phyloP scores from a whole-genome alignment of 2,797 vertebrate species.

The Parauchenoglanis punctatus region DNA sequence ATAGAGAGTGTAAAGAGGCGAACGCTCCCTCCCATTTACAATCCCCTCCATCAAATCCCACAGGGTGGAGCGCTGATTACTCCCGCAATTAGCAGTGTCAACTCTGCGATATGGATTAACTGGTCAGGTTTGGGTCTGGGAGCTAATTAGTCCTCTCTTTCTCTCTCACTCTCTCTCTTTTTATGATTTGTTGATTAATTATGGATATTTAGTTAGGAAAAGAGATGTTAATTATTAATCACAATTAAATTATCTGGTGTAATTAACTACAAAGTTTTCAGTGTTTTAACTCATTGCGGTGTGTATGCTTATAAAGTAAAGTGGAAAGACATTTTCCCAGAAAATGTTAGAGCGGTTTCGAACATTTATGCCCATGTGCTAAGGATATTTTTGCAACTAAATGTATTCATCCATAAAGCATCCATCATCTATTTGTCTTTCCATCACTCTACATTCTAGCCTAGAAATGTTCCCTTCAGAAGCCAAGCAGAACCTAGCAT shows the following conservation, averaged over 20 bases:
- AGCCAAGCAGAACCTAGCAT: slow-evolving; percentile 2
- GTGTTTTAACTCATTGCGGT: slow-evolving; percentile 49
- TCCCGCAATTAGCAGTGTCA: slow-evolving; percentile 95
- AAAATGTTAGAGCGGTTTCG: not conserved
- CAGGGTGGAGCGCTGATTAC: slow-evolving; percentile 94
- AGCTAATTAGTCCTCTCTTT: slow-evolving; percentile 93
- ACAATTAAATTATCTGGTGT: slow-evolving; percentile 94
- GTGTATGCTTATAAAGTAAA: slow-evolving; percentile 52
- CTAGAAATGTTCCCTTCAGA: not conserved
- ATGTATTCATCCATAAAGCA: not conserved
- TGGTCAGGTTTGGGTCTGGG: slow-evolving; percentile 97
- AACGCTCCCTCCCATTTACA: slow-evolving; percentile 79
- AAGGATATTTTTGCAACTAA: not conserved
- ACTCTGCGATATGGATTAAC: slow-evolving; percentile 94
- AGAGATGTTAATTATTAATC: slow-evolving; percentile 99
- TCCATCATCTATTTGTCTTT: slow-evolving; percentile 3
- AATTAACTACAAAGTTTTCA: slow-evolving; percentile 88
- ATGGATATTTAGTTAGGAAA: slow-evolving; percentile 99
- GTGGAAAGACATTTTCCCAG: not conserved
- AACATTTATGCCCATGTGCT: not conserved
- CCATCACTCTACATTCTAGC: not conserved
- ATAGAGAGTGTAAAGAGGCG: slow-evolving; percentile 69
- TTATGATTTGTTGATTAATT: slow-evolving; percentile 99
- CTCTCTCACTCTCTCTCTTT: slow-evolving; percentile 61
- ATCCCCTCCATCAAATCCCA: slow-evolving; percentile 91